A percentile compares a stretch with the other conserved stretches of the same genome.
Conservation (phyloP, 2,888 invertebrate genomes). For the Theristus sp. region DNA sequence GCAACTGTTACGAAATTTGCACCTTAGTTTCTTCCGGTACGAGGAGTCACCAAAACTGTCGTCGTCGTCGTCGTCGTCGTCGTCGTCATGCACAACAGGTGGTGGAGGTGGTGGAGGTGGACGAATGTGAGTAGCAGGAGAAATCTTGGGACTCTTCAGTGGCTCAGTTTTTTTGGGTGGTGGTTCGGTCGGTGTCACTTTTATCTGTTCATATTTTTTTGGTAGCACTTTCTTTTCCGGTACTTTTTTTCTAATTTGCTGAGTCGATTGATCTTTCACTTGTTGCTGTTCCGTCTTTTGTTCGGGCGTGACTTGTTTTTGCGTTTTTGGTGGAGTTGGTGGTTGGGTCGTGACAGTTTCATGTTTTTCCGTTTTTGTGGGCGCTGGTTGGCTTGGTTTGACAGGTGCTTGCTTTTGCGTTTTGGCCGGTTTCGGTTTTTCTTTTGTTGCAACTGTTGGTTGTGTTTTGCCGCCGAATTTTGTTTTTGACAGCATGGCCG, state of each 20-base stretch:
- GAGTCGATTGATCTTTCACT: background rate
- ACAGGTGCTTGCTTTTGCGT: background rate
- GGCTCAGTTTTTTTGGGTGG: background rate
- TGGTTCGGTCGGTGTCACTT: background rate
- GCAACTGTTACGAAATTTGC: slow-evolving; percentile 20
- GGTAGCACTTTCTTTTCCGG: background rate
- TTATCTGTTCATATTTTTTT: background rate
- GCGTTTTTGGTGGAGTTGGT: background rate
- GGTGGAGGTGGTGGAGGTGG: background rate
- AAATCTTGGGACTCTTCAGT: background rate
- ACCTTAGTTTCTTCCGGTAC: slow-evolving; percentile 13
- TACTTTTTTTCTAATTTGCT: background rate
- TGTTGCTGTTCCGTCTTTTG: background rate
- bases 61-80: background rate
- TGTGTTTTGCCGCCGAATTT: background rate
- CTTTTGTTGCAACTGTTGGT: background rate
- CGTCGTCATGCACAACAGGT: background rate
- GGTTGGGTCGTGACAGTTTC: background rate
- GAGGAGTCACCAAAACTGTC: too few relatives aligned
- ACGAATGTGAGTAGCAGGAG: too few relatives aligned
- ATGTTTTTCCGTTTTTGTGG: background rate
- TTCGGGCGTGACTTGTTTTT: background rate
- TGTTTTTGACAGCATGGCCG: background rate
- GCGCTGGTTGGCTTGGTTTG: background rate
- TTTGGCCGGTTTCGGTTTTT: background rate